Evolutionary conservation across 2,888 invertebrate genomes (phyloP).

Genomic region (Nematopogon swammerdamellus): DNA sequence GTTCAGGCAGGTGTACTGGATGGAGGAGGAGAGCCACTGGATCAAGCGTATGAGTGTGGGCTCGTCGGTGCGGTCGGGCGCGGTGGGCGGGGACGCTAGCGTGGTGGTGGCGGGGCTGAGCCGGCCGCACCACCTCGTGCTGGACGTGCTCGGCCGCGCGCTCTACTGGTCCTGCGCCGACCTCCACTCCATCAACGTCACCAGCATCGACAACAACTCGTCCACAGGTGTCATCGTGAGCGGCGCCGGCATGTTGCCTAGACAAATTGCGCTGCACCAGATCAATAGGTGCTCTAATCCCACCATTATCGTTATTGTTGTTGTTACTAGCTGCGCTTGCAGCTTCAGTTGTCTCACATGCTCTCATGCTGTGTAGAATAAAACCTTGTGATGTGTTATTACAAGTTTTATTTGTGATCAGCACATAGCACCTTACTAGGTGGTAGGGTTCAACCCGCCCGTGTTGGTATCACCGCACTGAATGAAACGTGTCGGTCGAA

Average conservation of each 20-base stretch:
- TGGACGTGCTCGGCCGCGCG: constrained; percentile 80
- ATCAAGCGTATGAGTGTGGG: constrained; percentile 62
- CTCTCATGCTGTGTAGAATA: no score
- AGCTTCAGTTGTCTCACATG: no score
- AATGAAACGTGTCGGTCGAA: no score
- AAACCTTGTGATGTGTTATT: no score
- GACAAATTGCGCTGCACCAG: constrained; percentile 81
- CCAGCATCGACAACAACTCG: constrained; percentile 65
- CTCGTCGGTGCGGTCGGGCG: constrained; percentile 30
- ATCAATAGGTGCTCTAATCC: no score
- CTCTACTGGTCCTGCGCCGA: constrained; percentile 87
- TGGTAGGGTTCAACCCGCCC: no score
- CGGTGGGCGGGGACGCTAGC: constrained; percentile 28
- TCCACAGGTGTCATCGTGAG: constrained; percentile 68
- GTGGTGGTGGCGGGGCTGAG: constrained; percentile 59
- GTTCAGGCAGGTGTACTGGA: constrained; percentile 61
- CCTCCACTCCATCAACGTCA: constrained; percentile 86
- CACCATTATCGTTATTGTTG: no score
- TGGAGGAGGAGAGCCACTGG: constrained; percentile 74
- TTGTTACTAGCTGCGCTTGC: no score
- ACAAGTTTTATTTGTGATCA: no score
- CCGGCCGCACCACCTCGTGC: constrained; percentile 78
- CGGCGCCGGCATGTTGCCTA: constrained; percentile 75
- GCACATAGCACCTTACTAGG: no score
- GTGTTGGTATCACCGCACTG: no score